phyloP scores from a whole-genome alignment of 2,797 vertebrate genomes.

The Spatula clypeata region DNA sequence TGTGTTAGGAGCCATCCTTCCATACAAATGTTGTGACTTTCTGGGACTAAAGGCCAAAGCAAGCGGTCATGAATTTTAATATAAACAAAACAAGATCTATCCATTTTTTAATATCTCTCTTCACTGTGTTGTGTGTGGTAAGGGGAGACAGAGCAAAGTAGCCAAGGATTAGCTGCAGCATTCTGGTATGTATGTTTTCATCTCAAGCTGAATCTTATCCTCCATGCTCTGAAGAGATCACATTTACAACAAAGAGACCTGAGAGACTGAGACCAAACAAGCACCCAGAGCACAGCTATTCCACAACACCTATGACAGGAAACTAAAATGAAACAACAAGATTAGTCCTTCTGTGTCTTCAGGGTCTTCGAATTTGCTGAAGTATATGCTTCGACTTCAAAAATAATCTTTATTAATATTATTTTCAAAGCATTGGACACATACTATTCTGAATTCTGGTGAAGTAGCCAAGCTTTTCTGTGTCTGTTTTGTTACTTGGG shows the following conservation, averaged over 20 bases:
- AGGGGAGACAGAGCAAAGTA: not conserved
- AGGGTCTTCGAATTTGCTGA: not conserved
- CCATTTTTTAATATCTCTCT: not conserved
- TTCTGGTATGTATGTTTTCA: not conserved
- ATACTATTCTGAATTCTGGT: not conserved
- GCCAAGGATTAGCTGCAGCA: not conserved
- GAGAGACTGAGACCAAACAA: not conserved
- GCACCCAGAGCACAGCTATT: not conserved
- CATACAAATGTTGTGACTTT: not conserved
- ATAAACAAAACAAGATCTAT: constrained; percentile 6
- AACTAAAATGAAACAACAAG: not conserved
- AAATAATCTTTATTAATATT: not conserved
- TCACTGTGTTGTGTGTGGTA: not conserved
- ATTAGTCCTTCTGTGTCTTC: not conserved
- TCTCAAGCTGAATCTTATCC: constrained; percentile 22
- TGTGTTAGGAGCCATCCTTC: not conserved
- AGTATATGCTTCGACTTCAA: not conserved
- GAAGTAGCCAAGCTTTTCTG: rapidly evolving
- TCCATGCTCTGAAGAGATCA: constrained; percentile 44
- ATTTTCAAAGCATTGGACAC: not conserved
- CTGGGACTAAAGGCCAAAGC: constrained; percentile 30
- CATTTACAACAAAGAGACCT: constrained; percentile 6
- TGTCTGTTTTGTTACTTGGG: not conserved
- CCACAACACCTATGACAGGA: not conserved
- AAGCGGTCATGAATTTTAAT: constrained; percentile 58